These are phyloP conservation scores for Peribatodes rhomboidaria DNA, from an alignment of 2,888 invertebrate genomes.

Conservation along the genomic window DNA sequence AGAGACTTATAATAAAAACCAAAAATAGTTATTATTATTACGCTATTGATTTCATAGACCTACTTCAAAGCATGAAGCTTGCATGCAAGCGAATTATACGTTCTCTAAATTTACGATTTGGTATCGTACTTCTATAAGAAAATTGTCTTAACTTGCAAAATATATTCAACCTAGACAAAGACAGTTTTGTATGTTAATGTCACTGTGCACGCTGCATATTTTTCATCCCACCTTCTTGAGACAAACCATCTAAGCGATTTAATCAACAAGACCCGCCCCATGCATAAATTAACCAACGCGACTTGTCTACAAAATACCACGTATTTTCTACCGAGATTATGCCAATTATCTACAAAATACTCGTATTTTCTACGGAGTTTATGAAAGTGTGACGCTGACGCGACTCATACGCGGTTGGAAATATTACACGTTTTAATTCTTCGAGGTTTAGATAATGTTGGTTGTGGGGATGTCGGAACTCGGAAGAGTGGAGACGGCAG, in stretches of 20 bases:
- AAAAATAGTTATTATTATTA: too few relatives aligned
- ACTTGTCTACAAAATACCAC: constrained; percentile 13
- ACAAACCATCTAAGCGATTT: constrained; percentile 23
- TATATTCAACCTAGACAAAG: not conserved
- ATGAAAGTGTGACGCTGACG: constrained; percentile 66
- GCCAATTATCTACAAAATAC: constrained; percentile 30
- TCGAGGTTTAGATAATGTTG: constrained; percentile 60
- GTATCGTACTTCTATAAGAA: too few relatives aligned
- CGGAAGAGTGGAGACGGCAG: constrained; percentile 41
- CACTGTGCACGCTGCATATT: constrained; percentile 8
- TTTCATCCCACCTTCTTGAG: constrained; percentile 7
- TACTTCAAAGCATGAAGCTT: too few relatives aligned
- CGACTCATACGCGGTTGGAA: constrained; percentile 57
- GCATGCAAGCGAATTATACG: too few relatives aligned
- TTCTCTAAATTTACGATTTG: too few relatives aligned
- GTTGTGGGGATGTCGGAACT: constrained; percentile 47
- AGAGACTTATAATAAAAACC: too few relatives aligned
- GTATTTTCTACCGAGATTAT: constrained; percentile 52
- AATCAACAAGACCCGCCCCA: constrained; percentile 28
- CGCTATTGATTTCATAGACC: too few relatives aligned
- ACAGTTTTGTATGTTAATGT: not conserved
- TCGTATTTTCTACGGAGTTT: constrained; percentile 47
- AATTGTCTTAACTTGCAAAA: too few relatives aligned
- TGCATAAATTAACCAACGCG: constrained; percentile 34
- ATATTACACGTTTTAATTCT: constrained; percentile 70